Percentiles rank a stretch among this genome's conserved stretches.
phyloP scores from a whole-genome alignment of 2,797 vertebrate genomes.

The Valencia hispanica region DNA sequence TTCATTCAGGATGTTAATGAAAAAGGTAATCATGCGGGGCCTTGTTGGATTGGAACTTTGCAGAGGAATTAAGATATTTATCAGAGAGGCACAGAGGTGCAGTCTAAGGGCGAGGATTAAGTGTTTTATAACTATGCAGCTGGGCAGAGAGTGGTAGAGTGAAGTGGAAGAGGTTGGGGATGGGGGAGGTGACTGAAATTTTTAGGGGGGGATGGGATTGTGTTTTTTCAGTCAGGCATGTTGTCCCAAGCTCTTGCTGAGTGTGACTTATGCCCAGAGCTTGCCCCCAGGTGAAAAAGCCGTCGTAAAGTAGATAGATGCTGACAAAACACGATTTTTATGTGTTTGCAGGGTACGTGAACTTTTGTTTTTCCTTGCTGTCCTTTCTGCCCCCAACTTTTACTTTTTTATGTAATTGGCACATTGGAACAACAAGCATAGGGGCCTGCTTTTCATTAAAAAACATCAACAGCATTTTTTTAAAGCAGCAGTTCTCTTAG shows the following conservation, averaged over 20 bases:
- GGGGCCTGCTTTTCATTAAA: not conserved
- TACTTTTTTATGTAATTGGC: not conserved
- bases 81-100: constrained; percentile 11
- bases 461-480: not conserved
- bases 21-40: constrained; percentile 43
- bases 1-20: constrained; percentile 33
- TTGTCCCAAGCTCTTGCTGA: constrained; percentile 60
- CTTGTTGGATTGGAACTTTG: constrained; percentile 48
- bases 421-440: not conserved
- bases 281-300: constrained; percentile 71
- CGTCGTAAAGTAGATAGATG: constrained; percentile 60
- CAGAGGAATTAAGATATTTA: constrained; percentile 23
- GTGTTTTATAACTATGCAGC: constrained; percentile 50
- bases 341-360: constrained; percentile 11
- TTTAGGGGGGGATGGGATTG: constrained; percentile 28
- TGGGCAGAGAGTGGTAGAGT: constrained; percentile 14
- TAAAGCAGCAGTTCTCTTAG: not conserved
- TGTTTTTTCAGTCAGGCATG: constrained; percentile 39
- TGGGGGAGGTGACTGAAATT: constrained; percentile 9
- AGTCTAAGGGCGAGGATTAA: constrained; percentile 41
- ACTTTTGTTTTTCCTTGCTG: constrained; percentile 10
- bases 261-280: constrained; percentile 47
- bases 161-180: constrained; percentile 14
- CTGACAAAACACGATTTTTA: constrained; percentile 65
- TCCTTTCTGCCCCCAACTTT: constrained; percentile 1